These are phyloP conservation scores for Acromyrmex heyeri DNA, from an alignment of 1,140 invertebrate species.

Conservation along the genomic window DNA sequence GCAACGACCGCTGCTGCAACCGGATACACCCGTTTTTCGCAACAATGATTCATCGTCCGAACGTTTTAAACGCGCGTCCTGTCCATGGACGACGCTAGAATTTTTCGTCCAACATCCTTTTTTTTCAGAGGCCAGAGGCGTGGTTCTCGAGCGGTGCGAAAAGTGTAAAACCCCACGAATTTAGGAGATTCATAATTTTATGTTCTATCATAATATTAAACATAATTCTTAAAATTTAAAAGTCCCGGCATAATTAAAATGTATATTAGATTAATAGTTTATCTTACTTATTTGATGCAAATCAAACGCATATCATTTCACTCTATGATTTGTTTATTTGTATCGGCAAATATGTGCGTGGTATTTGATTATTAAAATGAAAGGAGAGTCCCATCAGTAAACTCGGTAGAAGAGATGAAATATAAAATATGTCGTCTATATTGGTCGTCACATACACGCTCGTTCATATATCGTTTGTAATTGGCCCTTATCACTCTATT, in stretches of 20 bases:
- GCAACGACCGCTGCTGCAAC: slow-evolving; percentile 49
- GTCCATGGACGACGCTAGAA: slow-evolving; percentile 28
- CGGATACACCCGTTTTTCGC: slow-evolving; percentile 77
- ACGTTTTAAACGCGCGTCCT: slow-evolving; percentile 67
- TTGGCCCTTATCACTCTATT: slow-evolving; percentile 54
- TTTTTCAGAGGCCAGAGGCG: neutral
- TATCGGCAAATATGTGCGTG: neutral
- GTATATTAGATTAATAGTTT: slow-evolving; percentile 5
- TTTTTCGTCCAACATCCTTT: slow-evolving; percentile 39
- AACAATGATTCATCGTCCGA: slow-evolving; percentile 82
- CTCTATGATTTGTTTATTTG: slow-evolving; percentile 2
- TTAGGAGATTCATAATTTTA: neutral
- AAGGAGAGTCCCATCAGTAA: neutral
- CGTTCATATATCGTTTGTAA: slow-evolving; percentile 36
- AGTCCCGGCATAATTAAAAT: neutral
- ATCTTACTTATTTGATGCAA: neutral
- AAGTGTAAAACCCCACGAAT: neutral
- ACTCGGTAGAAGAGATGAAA: neutral
- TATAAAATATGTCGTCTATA: neutral
- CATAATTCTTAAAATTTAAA: neutral
- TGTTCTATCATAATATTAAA: neutral
- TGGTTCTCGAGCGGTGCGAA: neutral
- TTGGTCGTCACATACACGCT: neutral
- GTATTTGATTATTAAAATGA: slow-evolving; percentile 24
- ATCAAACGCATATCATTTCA: neutral